These are phyloP conservation scores for Lindbergichthys nudifrons DNA, from an alignment of 2,797 vertebrate species.

Conservation along the genomic window DNA sequence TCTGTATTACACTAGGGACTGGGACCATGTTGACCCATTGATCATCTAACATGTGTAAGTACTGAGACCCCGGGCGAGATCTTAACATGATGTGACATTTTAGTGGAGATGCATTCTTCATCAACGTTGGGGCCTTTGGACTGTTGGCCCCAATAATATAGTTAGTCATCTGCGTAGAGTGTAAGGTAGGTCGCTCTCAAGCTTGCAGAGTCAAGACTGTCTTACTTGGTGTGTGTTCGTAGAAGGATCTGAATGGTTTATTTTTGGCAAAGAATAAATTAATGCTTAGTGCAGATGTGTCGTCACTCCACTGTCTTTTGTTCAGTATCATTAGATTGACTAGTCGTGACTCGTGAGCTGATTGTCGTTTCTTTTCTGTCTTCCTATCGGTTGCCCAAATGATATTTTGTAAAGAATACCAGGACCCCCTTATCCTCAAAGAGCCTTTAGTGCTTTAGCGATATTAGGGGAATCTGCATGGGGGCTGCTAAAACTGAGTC, in stretches of 20 bases:
- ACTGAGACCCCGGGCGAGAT: neutral
- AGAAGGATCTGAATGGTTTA: conserved; percentile 3
- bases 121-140: neutral
- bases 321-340: conserved; percentile 18
- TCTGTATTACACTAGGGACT: conserved; percentile 14
- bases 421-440: conserved; percentile 33
- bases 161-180: conserved; percentile 33
- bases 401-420: conserved; percentile 43
- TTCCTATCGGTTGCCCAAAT: conserved; percentile 30
- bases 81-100: conserved; percentile 13
- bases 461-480: conserved; percentile 59
- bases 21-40: neutral
- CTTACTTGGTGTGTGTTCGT: neutral
- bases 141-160: neutral
- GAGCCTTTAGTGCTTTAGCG: conserved; percentile 55
- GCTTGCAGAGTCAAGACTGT: neutral
- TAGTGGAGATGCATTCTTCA: neutral
- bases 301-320: conserved; percentile 4
- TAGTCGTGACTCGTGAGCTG: conserved; percentile 11
- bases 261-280: conserved; percentile 20
- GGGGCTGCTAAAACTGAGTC: conserved; percentile 51
- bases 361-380: conserved; percentile 18
- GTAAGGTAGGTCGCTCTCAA: neutral
- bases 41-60: conserved; percentile 28
- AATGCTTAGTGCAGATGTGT: conserved; percentile 19